Percentiles rank a stretch among this genome's conserved stretches.
phyloP scores from a whole-genome alignment of 2,888 invertebrate species.

The Beris chalybata region DNA sequence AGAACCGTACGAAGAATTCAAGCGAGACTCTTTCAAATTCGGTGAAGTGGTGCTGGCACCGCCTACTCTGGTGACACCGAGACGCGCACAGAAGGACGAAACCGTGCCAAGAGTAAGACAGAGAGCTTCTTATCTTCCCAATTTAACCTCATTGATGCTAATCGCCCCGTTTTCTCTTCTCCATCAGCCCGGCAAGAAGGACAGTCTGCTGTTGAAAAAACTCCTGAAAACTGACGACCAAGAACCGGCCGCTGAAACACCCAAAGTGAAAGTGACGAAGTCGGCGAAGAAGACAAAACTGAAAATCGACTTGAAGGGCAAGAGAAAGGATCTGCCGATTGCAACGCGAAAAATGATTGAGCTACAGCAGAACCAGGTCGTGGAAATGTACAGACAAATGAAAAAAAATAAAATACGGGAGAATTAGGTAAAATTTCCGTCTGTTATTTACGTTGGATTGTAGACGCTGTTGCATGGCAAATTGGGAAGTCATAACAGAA shows the following conservation, averaged over 20 bases:
- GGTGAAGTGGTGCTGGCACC: constrained; percentile 77
- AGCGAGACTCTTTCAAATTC: constrained; percentile 69
- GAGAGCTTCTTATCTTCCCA: background rate
- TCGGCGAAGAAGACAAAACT: constrained; percentile 27
- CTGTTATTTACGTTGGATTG: too few relatives aligned
- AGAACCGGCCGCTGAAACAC: background rate
- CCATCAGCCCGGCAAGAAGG: constrained; percentile 65
- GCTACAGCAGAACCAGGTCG: constrained; percentile 61
- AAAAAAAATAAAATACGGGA: constrained; percentile 53
- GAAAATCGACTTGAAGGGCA: constrained; percentile 59
- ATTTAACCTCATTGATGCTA: too few relatives aligned
- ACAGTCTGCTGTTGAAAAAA: constrained; percentile 62
- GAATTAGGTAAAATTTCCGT: background rate
- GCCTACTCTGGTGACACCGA: constrained; percentile 64
- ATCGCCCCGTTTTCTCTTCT: background rate
- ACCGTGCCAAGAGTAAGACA: constrained; percentile 54
- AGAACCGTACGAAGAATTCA: constrained; percentile 56
- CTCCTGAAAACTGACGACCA: constrained; percentile 51
- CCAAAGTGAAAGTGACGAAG: constrained; percentile 12
- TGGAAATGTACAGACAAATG: constrained; percentile 63
- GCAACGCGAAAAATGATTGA: constrained; percentile 64
- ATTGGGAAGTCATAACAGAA: too few relatives aligned
- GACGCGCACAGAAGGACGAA: constrained; percentile 55
- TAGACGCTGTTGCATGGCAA: too few relatives aligned
- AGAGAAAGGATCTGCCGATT: constrained; percentile 63